phyloP scores from a whole-genome alignment of 2,113 vertebrate genomes.

The Myxocyprinus asiaticus region DNA sequence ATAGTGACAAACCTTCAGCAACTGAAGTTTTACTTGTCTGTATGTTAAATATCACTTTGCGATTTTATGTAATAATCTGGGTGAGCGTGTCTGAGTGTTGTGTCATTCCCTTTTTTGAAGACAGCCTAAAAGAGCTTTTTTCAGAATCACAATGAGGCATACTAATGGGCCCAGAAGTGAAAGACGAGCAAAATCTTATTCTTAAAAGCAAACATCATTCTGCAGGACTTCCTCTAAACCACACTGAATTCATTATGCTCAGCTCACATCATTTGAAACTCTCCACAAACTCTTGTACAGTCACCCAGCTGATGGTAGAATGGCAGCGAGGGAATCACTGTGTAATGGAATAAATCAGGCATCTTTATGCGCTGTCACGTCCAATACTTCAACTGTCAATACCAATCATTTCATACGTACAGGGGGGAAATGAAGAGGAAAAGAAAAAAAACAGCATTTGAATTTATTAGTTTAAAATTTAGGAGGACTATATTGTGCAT shows the following conservation, averaged over 20 bases:
- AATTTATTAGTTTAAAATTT: neutral
- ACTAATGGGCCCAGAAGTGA: neutral
- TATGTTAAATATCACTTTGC: too few relatives aligned
- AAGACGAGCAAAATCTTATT: slow-evolving; percentile 7
- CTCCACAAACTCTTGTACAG: slow-evolving; percentile 9
- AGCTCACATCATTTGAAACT: slow-evolving; percentile 29
- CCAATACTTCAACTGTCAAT: slow-evolving; percentile 65
- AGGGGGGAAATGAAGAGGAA: neutral
- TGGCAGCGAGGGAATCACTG: slow-evolving; percentile 54
- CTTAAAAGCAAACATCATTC: slow-evolving; percentile 41
- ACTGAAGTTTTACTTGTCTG: too few relatives aligned
- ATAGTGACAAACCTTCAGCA: too few relatives aligned
- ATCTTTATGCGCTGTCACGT: slow-evolving; percentile 67
- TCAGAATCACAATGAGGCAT: slow-evolving; percentile 7
- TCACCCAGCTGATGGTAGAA: slow-evolving; percentile 37
- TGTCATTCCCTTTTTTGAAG: neutral
- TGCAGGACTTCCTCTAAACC: slow-evolving; percentile 29
- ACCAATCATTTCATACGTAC: slow-evolving; percentile 19
- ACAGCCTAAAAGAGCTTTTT: neutral
- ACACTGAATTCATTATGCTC: slow-evolving; percentile 35
- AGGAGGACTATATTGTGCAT: neutral
- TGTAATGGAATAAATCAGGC: slow-evolving; percentile 66
- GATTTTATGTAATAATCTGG: neutral
- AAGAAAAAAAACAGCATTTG: neutral
- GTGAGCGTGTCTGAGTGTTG: neutral